Percentiles rank a stretch among this genome's conserved stretches.
These are phyloP conservation scores for Creontiades dilutus DNA, from an alignment of 2,888 invertebrate genomes.

Conservation along the genomic window DNA sequence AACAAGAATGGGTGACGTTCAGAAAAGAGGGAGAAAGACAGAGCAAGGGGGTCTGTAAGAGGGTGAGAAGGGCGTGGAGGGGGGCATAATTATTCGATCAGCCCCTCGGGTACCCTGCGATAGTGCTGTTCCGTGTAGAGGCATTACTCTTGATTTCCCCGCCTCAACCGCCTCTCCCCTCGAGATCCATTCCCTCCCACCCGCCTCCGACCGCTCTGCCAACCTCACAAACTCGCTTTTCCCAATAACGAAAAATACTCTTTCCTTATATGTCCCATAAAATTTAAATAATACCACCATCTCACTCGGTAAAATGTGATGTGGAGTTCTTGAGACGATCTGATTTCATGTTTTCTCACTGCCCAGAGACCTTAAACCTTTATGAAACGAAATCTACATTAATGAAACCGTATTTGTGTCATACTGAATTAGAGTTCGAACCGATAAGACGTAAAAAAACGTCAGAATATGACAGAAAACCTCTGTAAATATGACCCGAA, in stretches of 20 bases:
- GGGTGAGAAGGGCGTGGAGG: slow-evolving; percentile 61
- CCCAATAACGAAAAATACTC: slow-evolving; percentile 69
- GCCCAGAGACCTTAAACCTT: too few relatives aligned
- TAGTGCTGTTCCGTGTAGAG: slow-evolving; percentile 77
- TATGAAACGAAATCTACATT: too few relatives aligned
- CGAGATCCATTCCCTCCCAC: slow-evolving; percentile 39
- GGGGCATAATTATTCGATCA: slow-evolving; percentile 75
- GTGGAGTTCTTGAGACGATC: too few relatives aligned
- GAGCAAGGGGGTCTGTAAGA: slow-evolving; percentile 75
- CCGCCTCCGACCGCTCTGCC: neutral
- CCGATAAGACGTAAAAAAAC: too few relatives aligned
- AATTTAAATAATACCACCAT: neutral
- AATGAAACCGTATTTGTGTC: too few relatives aligned
- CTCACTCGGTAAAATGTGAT: neutral
- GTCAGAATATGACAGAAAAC: too few relatives aligned
- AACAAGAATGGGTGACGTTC: slow-evolving; percentile 41
- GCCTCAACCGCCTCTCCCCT: slow-evolving; percentile 58
- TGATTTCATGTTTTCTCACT: too few relatives aligned
- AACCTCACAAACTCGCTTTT: slow-evolving; percentile 34
- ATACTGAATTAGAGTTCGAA: too few relatives aligned
- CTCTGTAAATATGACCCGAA: too few relatives aligned
- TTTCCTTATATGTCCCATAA: slow-evolving; percentile 24
- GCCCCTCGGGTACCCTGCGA: slow-evolving; percentile 75
- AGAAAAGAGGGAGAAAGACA: slow-evolving; percentile 77
- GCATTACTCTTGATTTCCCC: slow-evolving; percentile 77